Evolutionary conservation across 2,888 invertebrate genomes (phyloP).

Genomic region (Morpho achilles): DNA sequence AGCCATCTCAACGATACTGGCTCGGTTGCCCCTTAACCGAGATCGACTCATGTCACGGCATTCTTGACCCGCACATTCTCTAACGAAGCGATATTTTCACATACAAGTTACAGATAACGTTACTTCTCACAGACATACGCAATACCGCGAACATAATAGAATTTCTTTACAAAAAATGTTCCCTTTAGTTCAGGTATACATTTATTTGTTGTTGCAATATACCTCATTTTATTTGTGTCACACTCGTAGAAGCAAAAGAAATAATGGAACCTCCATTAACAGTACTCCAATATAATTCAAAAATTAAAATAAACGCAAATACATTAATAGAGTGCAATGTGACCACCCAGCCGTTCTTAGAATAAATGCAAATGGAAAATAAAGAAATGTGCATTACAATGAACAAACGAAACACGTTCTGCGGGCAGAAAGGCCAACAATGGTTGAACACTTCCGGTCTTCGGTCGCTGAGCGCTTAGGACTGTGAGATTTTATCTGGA

Average conservation of each 20-base stretch:
- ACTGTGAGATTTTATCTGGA: conserved; percentile 35
- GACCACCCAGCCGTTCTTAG: conserved; percentile 22
- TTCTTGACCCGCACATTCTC: conserved; percentile 46
- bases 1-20: conserved; percentile 11
- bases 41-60: conserved; percentile 38
- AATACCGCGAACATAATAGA: conserved; percentile 12
- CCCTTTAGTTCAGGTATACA: conserved; percentile 23
- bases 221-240: conserved; percentile 1
- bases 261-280: too few relatives aligned
- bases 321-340: conserved; percentile 17
- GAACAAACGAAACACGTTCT: conserved; percentile 37
- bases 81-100: conserved; percentile 31
- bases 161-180: conserved; percentile 20
- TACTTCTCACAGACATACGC: conserved; percentile 17
- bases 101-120: conserved; percentile 32
- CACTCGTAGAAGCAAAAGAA: background rate
- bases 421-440: conserved; percentile 55
- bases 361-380: conserved; percentile 23
- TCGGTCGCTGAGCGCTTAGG: conserved; percentile 25
- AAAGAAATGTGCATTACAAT: conserved; percentile 32
- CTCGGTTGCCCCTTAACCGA: conserved; percentile 29
- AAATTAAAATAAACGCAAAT: conserved; percentile 13
- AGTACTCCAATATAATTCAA: background rate
- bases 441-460: conserved; percentile 63
- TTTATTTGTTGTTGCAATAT: conserved; percentile 8